These are phyloP conservation scores for Stegodyphus mimosarum DNA, from an alignment of 1,140 invertebrate species.

Conservation along the genomic window DNA sequence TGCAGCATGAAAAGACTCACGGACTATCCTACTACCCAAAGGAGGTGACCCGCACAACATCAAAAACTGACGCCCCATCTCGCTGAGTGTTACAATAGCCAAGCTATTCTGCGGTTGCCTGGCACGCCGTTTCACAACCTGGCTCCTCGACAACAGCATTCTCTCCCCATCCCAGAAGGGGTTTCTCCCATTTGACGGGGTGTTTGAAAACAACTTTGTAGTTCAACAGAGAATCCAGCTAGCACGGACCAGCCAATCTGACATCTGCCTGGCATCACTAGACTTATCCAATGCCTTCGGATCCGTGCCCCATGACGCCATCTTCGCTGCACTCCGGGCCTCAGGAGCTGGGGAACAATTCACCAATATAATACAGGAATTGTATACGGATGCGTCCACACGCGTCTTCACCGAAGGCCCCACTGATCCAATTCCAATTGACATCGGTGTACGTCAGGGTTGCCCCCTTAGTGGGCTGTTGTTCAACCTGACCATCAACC, in stretches of 20 bases:
- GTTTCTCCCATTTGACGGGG: neutral
- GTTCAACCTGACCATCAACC: neutral
- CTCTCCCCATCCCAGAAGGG: neutral
- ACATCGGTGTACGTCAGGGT: neutral
- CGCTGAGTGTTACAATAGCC: neutral
- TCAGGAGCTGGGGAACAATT: neutral
- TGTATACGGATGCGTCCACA: neutral
- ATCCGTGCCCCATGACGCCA: neutral
- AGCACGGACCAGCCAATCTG: constrained; percentile 31
- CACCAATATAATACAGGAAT: neutral
- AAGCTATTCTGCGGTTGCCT: neutral
- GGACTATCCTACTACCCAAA: neutral
- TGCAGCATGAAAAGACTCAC: neutral
- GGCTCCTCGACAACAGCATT: neutral
- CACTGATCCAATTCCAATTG: neutral
- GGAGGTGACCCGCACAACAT: neutral
- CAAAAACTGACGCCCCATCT: constrained; percentile 43
- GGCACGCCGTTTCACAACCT: neutral
- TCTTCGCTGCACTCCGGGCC: neutral
- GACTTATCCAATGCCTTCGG: neutral
- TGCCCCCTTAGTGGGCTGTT: neutral
- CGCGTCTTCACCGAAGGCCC: neutral
- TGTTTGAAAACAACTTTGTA: constrained; percentile 20
- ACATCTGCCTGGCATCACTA: neutral
- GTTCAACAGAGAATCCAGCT: neutral